A percentile compares a stretch with the other conserved stretches of the same genome.
Evolutionary conservation across 2,113 vertebrate species (phyloP).

Genomic region (Urocitellus parryii): DNA sequence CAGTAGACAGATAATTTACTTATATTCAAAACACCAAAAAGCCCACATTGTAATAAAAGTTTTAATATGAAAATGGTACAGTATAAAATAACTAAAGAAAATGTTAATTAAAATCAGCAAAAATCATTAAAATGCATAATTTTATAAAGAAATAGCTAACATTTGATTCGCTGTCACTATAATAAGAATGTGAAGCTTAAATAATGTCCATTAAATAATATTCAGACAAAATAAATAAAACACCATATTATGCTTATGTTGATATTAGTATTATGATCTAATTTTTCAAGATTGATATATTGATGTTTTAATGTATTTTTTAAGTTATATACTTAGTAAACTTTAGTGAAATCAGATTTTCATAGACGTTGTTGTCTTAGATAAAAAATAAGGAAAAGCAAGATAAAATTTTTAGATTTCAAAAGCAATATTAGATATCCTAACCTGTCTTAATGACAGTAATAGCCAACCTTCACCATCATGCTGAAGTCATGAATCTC

Average conservation of each 20-base stretch:
- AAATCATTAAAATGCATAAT: background rate
- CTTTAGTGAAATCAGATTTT: background rate
- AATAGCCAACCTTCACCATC: background rate
- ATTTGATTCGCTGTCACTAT: background rate
- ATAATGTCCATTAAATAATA: background rate
- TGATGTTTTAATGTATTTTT: background rate
- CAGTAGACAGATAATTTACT: background rate
- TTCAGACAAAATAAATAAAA: slow-evolving; percentile 4
- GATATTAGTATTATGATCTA: background rate
- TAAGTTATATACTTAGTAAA: background rate
- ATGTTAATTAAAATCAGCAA: background rate
- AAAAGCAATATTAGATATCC: background rate
- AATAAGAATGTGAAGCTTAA: background rate
- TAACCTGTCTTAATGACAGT: background rate
- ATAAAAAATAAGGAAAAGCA: background rate
- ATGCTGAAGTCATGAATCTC: background rate
- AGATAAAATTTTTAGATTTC: background rate
- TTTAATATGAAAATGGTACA: background rate
- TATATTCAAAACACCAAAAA: background rate
- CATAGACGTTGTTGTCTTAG: background rate
- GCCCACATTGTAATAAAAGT: background rate
- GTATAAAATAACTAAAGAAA: background rate
- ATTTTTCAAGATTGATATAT: background rate
- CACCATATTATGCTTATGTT: background rate
- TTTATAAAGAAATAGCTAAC: background rate